Conservation (phyloP, 2,113 vertebrate genomes). For the Anas platyrhynchos region DNA sequence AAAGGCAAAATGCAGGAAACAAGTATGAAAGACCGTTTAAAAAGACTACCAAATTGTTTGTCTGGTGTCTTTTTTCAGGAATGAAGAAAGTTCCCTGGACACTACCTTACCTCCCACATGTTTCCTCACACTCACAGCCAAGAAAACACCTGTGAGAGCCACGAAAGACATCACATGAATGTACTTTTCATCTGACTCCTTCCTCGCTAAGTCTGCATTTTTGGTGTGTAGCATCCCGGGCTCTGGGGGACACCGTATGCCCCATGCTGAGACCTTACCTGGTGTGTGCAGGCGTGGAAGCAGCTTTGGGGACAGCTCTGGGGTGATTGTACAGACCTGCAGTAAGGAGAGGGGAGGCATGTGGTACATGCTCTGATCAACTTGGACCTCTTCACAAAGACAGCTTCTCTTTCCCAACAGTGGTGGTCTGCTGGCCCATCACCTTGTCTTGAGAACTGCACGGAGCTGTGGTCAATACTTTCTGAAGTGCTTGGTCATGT, state of each 20-base stretch:
- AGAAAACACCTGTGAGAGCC: not conserved
- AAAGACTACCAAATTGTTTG: not conserved
- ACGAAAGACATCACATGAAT: not conserved
- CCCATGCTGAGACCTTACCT: rapidly evolving
- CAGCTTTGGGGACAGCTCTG: not conserved
- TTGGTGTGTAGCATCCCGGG: not conserved
- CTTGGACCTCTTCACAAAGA: not conserved
- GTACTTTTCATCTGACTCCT: not conserved
- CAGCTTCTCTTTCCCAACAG: not conserved
- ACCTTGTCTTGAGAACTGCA: not conserved
- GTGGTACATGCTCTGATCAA: not conserved
- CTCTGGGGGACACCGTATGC: too few relatives aligned
- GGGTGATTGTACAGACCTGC: rapidly evolving
- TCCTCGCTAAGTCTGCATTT: not conserved
- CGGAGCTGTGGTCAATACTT: not conserved
- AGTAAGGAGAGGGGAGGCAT: not conserved
- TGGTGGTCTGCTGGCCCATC: not conserved
- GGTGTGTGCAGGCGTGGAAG: rapidly evolving
- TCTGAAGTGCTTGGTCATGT: not conserved
- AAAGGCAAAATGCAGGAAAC: not conserved
- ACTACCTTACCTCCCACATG: not conserved
- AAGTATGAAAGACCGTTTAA: not conserved
- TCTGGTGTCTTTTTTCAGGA: not conserved
- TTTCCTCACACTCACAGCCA: not conserved
- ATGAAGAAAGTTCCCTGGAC: not conserved